Percentiles rank a stretch among this genome's conserved stretches.
Conservation (phyloP, 2,113 vertebrate genomes). For the Zosterops japonicus region DNA sequence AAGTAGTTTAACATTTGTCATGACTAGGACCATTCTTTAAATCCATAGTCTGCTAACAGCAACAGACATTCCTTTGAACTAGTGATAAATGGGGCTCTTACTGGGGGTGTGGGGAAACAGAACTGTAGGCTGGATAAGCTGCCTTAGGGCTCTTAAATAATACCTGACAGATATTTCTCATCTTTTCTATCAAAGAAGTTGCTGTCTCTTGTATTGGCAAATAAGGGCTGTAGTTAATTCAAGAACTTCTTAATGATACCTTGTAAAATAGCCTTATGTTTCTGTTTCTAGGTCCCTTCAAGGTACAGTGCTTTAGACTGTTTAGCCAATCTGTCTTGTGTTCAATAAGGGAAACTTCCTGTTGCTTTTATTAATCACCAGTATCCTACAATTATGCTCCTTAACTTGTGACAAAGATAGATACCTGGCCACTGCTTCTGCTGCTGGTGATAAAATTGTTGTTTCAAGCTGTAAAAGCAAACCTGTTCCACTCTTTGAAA, state of each 20-base stretch:
- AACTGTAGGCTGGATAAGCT: not conserved
- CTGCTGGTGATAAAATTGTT: constrained; percentile 91
- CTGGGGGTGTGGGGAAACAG: not conserved
- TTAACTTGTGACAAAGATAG: constrained; percentile 85
- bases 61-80: not conserved
- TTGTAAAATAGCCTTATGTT: not conserved
- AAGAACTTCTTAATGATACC: not conserved
- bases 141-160: not conserved
- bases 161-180: not conserved
- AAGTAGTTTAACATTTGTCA: not conserved
- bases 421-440: constrained; percentile 90
- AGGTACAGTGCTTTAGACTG: not conserved
- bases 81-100: not conserved
- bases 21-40: not conserved
- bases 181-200: not conserved
- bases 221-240: not conserved
- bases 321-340: not conserved
- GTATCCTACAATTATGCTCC: constrained; percentile 46
- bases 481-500: constrained; percentile 84
- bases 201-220: not conserved
- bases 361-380: constrained; percentile 3
- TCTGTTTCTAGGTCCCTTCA: not conserved
- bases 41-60: not conserved
- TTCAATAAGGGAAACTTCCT: not conserved
- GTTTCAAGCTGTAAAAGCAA: constrained; percentile 89